Evolutionary conservation across 2,113 vertebrate genomes (phyloP).

Genomic region (Heloderma charlesbogerti): DNA sequence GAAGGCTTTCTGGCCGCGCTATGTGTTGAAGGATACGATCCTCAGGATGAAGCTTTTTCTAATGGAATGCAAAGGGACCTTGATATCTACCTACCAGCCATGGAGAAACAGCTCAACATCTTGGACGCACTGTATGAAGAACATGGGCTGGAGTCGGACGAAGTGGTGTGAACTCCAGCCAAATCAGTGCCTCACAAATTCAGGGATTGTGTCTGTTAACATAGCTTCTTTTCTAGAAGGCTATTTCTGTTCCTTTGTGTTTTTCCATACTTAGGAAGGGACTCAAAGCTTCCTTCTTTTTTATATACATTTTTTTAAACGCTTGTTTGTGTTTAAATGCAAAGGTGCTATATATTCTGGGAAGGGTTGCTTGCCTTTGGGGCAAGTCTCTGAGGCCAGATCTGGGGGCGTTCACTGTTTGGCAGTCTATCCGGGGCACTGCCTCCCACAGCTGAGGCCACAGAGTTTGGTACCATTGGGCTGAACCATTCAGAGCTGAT

Average conservation of each 20-base stretch:
- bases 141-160: slow-evolving; percentile 94
- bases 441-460: not conserved
- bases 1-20: slow-evolving; percentile 90
- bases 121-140: slow-evolving; percentile 93
- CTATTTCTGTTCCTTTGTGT: slow-evolving; percentile 56
- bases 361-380: not conserved
- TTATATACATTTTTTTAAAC: slow-evolving; percentile 38
- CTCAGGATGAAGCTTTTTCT: slow-evolving; percentile 86
- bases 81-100: slow-evolving; percentile 91
- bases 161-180: slow-evolving; percentile 88
- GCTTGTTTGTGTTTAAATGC: slow-evolving; percentile 66
- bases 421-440: not conserved
- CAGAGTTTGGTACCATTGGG: not conserved
- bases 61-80: slow-evolving; percentile 90
- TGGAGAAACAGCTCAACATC: slow-evolving; percentile 91
- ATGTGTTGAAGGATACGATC: slow-evolving; percentile 85
- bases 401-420: not conserved
- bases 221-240: slow-evolving; percentile 53
- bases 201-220: slow-evolving; percentile 74
- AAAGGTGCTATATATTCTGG: slow-evolving; percentile 72
- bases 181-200: slow-evolving; percentile 59
- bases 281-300: slow-evolving; percentile 44
- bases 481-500: slow-evolving; percentile 15
- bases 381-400: slow-evolving; percentile 28
- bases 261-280: slow-evolving; percentile 38